Conservation (phyloP, 2,797 vertebrate species). For the Melanotaenia trifasciata region DNA sequence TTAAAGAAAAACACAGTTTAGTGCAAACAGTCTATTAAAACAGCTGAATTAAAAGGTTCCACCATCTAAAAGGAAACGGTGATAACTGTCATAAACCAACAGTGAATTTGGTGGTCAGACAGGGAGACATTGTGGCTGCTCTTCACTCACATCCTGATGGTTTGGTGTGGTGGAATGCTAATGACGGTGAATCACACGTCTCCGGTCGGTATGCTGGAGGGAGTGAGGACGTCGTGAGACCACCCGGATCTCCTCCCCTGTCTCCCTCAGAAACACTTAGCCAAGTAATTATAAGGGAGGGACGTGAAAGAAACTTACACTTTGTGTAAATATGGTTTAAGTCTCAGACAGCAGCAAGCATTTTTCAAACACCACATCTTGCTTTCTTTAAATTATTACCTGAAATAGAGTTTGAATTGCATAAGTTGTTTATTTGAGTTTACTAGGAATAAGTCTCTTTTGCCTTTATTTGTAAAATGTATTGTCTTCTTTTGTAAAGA, state of each 20-base stretch:
- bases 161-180: slow-evolving; percentile 63
- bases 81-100: background rate
- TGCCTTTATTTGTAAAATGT: too few relatives aligned
- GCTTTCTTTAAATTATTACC: slow-evolving; percentile 41
- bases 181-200: slow-evolving; percentile 68
- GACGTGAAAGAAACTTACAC: slow-evolving; percentile 50
- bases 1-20: too few relatives aligned
- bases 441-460: background rate
- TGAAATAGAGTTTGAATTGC: slow-evolving; percentile 4
- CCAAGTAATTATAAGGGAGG: slow-evolving; percentile 66
- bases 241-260: slow-evolving; percentile 68
- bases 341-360: slow-evolving; percentile 43
- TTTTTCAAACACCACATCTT: slow-evolving; percentile 23
- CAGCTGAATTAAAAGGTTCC: background rate
- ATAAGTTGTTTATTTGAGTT: background rate
- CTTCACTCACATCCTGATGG: slow-evolving; percentile 36
- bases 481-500: too few relatives aligned
- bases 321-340: slow-evolving; percentile 65
- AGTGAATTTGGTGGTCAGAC: slow-evolving; percentile 25
- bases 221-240: slow-evolving; percentile 61
- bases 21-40: too few relatives aligned
- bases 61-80: background rate
- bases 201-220: slow-evolving; percentile 56
- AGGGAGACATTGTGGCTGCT: slow-evolving; percentile 45
- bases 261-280: slow-evolving; percentile 58